Base-by-base conservation (phyloP, 1,140 invertebrate genomes). In the Oscheius sp. region DNA sequence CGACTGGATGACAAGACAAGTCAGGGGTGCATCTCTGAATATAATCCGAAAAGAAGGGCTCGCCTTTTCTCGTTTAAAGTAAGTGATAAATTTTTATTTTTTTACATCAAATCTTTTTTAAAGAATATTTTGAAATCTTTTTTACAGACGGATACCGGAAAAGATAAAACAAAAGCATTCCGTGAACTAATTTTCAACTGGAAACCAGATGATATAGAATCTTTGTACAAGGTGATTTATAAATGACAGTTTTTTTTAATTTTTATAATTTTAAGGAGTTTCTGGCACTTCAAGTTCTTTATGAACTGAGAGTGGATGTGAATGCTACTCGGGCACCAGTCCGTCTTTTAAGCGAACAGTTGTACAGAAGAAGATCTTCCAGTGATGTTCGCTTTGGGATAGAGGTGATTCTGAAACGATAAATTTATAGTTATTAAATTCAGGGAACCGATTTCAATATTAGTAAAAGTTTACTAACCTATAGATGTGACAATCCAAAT, bases 121-220 rank as follows among this genome's bases (percentile, higher is more conserved):
- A 15, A 70, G 61, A 70, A 1, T 4, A 13, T 28, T 70, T 65
- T 13, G 49, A 68, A 69, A 20, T 76, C 18, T 49, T 42, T 45
- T 15, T 55, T 59, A 29, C 49, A 73, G 68, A 75, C 15, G 18
- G 59, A 74, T 18, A 67, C 42, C 31, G 3, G 38, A 2, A 58
- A 74, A 7, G 49, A 75, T 20, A 75, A 73, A 29, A 32, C 49
- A 10, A 73, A 58, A 23, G 32, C 70, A 2, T 74, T 74, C 32
- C 20, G 32, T 18, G 72, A 74, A 26, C 29, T 74, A n/a, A 73
- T 74, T 4, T 31, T 26, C 23, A 36, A 35, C 29, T 74, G 72
- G 72, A 45, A 32, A 61, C 13, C 34, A 2, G 68, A 76, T n/a
- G 71, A 74, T 73, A 23, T 74, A 2, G 69, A 74, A 46, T 35